Evolutionary conservation across 2,113 vertebrate species (phyloP).

Genomic region (Ciconia maguari): DNA sequence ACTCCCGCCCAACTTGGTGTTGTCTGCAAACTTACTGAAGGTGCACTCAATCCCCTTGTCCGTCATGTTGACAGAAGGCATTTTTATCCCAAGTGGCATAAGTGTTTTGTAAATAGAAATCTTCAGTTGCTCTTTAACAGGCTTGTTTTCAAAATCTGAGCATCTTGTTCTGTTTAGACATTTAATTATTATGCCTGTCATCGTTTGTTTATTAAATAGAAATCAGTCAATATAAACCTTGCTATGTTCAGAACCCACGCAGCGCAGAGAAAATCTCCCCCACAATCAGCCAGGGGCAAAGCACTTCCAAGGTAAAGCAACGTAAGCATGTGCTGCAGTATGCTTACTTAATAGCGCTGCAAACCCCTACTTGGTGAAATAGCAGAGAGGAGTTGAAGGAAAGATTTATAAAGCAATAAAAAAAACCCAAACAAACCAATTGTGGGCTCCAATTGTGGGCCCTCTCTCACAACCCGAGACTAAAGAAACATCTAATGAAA

Average conservation of each 20-base stretch:
- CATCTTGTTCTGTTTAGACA: slow-evolving; percentile 47
- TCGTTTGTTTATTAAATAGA: slow-evolving; percentile 50
- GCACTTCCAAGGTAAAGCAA: slow-evolving; percentile 31
- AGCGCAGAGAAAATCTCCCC: slow-evolving; percentile 12
- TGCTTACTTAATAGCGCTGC: neutral
- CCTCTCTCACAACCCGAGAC: neutral
- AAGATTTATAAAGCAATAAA: neutral
- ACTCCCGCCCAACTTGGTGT: neutral
- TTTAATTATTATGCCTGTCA: slow-evolving; percentile 52
- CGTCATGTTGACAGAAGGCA: slow-evolving; percentile 4
- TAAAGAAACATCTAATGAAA: neutral
- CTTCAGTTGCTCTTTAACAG: slow-evolving; percentile 55
- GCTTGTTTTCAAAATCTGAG: slow-evolving; percentile 34
- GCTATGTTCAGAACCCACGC: slow-evolving; percentile 31
- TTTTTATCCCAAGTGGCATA: slow-evolving; percentile 24
- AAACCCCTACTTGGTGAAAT: neutral
- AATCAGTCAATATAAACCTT: slow-evolving; percentile 52
- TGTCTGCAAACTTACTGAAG: neutral
- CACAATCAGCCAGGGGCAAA: slow-evolving; percentile 17
- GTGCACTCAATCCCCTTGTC: neutral
- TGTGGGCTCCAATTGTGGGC: neutral
- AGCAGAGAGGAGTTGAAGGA: neutral
- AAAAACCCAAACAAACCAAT: neutral
- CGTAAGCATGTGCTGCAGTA: neutral
- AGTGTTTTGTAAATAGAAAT: slow-evolving; percentile 22